phyloP scores from a whole-genome alignment of 2,888 invertebrate genomes.

The Drosophila putrida region DNA sequence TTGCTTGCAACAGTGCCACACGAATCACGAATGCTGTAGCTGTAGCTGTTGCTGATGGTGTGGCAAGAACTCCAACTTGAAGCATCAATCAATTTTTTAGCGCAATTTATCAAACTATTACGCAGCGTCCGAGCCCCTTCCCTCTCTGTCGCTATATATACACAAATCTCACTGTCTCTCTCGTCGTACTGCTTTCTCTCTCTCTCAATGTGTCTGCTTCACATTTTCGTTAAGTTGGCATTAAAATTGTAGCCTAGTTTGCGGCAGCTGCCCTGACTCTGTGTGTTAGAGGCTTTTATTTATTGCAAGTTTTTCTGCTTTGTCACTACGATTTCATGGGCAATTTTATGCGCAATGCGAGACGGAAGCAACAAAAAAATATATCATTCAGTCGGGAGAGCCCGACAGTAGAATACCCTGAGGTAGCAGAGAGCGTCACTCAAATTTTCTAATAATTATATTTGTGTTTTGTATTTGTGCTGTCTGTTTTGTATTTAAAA shows the following conservation, averaged over 20 bases:
- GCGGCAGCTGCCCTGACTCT: conserved; percentile 57
- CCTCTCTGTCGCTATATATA: conserved; percentile 7
- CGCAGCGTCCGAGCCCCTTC: conserved; percentile 23
- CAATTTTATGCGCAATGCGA: conserved; percentile 30
- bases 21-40: no score
- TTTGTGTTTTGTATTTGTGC: no score
- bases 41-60: conserved; percentile 4
- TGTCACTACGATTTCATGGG: conserved; percentile 52
- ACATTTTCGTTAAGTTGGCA: conserved; percentile 40
- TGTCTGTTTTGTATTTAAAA: no score
- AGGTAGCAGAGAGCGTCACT: no score
- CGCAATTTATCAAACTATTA: conserved; percentile 79
- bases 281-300: conserved; percentile 4
- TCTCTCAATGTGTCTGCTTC: not conserved
- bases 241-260: conserved; percentile 62
- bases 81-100: conserved; percentile 78
- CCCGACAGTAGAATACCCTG: no score
- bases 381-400: no score
- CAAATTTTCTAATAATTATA: no score
- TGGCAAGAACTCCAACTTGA: conserved; percentile 13
- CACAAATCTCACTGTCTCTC: not conserved
- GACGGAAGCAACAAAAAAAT: not conserved
- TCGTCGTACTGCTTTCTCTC: not conserved
- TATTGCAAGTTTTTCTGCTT: conserved; percentile 28
- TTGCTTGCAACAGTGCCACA: conserved; percentile 14